A percentile compares a stretch with the other conserved stretches of the same genome.
These are phyloP conservation scores for Hyperoplus immaculatus DNA, from an alignment of 2,797 vertebrate species.

Conservation along the genomic window DNA sequence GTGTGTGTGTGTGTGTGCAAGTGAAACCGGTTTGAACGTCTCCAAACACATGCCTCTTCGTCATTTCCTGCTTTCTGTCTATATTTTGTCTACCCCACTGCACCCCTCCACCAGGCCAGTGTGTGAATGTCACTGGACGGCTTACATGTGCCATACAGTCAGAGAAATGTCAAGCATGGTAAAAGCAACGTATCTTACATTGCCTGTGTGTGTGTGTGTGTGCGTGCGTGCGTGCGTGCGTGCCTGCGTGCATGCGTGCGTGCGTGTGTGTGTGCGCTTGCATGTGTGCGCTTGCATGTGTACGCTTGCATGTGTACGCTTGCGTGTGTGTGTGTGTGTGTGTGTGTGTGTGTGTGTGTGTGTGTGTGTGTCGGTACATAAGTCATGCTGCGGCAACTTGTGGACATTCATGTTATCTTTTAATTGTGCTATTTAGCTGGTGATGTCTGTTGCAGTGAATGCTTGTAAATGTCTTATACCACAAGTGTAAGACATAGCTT, in stretches of 20 bases:
- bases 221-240: conserved; percentile 17
- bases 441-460: background rate
- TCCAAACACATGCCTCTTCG: background rate
- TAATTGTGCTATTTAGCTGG: conserved; percentile 1
- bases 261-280: conserved; percentile 21
- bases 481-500: no score
- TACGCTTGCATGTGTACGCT: no score
- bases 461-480: background rate
- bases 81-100: conserved; percentile 33
- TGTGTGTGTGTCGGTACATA: conserved; percentile 23
- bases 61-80: conserved; percentile 7
- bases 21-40: conserved; percentile 27
- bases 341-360: conserved; percentile 23
- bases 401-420: background rate
- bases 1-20: conserved; percentile 13
- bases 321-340: conserved; percentile 25
- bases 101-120: background rate
- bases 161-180: conserved; percentile 82
- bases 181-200: conserved; percentile 57
- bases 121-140: conserved; percentile 81
- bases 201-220: conserved; percentile 27
- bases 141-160: conserved; percentile 72
- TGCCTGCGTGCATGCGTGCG: conserved; percentile 1
- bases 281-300: no score
- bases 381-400: background rate